phyloP scores from a whole-genome alignment of 2,113 vertebrate genomes.

The Apteryx mantelli region DNA sequence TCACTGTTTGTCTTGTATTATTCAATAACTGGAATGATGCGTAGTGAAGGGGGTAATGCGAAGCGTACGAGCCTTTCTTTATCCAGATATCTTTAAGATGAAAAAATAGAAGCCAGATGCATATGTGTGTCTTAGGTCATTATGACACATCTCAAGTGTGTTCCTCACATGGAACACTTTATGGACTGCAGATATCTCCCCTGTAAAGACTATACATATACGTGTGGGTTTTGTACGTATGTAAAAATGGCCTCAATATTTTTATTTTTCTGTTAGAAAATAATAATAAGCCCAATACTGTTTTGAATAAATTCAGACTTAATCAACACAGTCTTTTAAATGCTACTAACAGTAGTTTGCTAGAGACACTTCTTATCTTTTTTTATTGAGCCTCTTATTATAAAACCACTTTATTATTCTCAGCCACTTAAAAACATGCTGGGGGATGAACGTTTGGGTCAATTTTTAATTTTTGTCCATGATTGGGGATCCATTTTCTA shows the following conservation, averaged over 20 bases:
- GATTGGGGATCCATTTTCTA: not conserved
- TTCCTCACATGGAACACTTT: not conserved
- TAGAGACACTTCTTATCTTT: not conserved
- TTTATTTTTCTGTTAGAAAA: not conserved
- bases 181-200: not conserved
- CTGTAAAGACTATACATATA: not conserved
- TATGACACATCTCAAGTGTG: not conserved
- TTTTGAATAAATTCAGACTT: not conserved
- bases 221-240: not conserved
- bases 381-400: not conserved
- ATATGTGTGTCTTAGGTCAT: conserved; percentile 36
- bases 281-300: not conserved
- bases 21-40: conserved; percentile 87
- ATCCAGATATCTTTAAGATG: conserved; percentile 47
- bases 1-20: conserved; percentile 96
- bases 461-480: too few relatives aligned
- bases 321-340: not conserved
- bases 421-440: not conserved
- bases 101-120: conserved; percentile 25
- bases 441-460: not conserved
- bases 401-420: not conserved
- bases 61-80: conserved; percentile 73
- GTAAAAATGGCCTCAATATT: not conserved
- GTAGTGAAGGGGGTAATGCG: conserved; percentile 60
- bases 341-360: not conserved